Evolutionary conservation across 2,888 invertebrate genomes (phyloP).

Genomic region (Bugula neritina): DNA sequence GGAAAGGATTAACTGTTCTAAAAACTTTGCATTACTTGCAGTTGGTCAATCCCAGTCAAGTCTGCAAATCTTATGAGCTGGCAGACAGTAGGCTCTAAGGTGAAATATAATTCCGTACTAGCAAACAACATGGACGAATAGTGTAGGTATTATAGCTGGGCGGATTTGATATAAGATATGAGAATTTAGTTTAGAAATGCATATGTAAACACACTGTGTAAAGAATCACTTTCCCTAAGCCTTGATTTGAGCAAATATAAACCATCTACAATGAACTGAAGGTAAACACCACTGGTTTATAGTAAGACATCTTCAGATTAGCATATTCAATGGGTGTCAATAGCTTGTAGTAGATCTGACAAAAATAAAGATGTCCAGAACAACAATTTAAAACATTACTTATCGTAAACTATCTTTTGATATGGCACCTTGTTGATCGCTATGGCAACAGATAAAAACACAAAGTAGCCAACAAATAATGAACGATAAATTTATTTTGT

Average conservation of each 20-base stretch:
- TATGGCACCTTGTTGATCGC: too few relatives aligned
- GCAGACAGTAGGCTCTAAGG: neutral
- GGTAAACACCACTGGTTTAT: conserved; percentile 22
- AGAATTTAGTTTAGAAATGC: neutral
- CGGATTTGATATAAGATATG: conserved; percentile 23
- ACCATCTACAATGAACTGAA: neutral
- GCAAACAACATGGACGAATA: neutral
- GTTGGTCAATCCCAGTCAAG: neutral
- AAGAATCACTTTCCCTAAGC: conserved; percentile 26
- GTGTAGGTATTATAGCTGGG: neutral
- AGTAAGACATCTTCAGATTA: too few relatives aligned
- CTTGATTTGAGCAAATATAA: conserved; percentile 15
- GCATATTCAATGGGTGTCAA: too few relatives aligned
- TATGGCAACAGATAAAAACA: too few relatives aligned
- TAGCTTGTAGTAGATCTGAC: too few relatives aligned
- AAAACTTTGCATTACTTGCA: neutral
- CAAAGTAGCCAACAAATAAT: too few relatives aligned
- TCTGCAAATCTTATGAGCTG: neutral
- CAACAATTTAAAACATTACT: too few relatives aligned
- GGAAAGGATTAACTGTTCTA: neutral
- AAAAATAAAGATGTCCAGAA: too few relatives aligned
- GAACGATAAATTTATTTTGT: too few relatives aligned
- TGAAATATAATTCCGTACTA: conserved; percentile 14
- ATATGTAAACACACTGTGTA: conserved; percentile 22
- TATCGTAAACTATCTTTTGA: too few relatives aligned